Evolutionary conservation across 2,888 invertebrate species (phyloP).

Genomic region (Gryllus longicercus): DNA sequence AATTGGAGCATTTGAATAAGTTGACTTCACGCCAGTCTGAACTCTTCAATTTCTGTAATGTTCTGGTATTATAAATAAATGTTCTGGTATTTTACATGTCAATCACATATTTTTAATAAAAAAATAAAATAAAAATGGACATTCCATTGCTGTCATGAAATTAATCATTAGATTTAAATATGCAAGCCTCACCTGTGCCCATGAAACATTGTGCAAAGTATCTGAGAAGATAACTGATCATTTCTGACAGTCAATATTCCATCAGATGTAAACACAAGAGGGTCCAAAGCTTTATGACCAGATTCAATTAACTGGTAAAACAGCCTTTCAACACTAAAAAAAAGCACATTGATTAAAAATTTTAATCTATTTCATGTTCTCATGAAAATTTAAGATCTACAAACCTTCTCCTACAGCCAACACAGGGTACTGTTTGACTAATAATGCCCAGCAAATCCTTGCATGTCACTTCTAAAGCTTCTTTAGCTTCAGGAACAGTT

Average conservation of each 20-base stretch:
- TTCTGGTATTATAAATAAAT: not conserved
- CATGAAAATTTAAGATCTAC: slow-evolving; percentile 28
- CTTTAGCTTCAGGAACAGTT: slow-evolving; percentile 70
- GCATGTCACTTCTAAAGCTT: slow-evolving; percentile 77
- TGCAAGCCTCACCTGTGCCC: slow-evolving; percentile 68
- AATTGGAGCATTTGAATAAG: too few species aligned
- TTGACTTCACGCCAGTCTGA: too few species aligned
- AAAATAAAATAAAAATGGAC: too few species aligned
- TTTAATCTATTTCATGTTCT: slow-evolving; percentile 27
- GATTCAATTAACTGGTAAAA: slow-evolving; percentile 81
- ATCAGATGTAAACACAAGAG: slow-evolving; percentile 71
- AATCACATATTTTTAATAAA: too few species aligned
- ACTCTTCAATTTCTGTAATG: not conserved
- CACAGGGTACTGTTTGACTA: slow-evolving; percentile 89
- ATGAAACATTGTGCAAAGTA: slow-evolving; percentile 78
- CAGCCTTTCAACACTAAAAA: slow-evolving; percentile 78
- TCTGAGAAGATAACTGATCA: slow-evolving; percentile 73
- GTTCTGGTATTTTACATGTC: not conserved
- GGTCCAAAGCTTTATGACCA: slow-evolving; percentile 83
- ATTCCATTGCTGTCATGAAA: too few species aligned
- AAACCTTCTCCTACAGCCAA: slow-evolving; percentile 88
- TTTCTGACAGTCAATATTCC: slow-evolving; percentile 76
- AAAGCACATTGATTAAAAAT: slow-evolving; percentile 26
- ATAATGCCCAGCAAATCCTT: slow-evolving; percentile 79
- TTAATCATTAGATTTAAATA: too few species aligned